Evolutionary conservation across 1,140 invertebrate species (phyloP).

Genomic region (Heliconius melpomene): DNA sequence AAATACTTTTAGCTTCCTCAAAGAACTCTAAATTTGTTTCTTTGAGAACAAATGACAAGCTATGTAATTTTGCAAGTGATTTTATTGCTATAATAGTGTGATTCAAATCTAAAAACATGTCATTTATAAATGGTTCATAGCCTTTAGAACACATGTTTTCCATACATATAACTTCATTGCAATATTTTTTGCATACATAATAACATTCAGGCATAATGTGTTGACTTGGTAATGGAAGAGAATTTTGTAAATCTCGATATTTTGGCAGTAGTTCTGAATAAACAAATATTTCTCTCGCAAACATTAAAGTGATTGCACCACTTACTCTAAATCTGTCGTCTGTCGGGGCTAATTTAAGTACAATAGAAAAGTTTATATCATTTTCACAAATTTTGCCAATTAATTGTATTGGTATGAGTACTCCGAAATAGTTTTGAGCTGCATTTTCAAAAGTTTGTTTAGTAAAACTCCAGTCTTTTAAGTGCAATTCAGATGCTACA

Average conservation of each 20-base stretch:
- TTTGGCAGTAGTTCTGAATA: constrained; percentile 55
- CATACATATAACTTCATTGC: constrained; percentile 64
- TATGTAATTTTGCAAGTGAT: constrained; percentile 64
- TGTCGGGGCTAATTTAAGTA: constrained; percentile 69
- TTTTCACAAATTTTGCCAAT: constrained; percentile 42
- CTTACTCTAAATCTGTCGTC: constrained; percentile 69
- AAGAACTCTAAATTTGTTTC: constrained; percentile 46
- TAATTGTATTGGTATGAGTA: constrained; percentile 60
- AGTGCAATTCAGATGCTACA: constrained; percentile 39
- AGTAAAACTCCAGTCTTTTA: constrained; percentile 48
- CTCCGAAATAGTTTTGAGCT: constrained; percentile 72
- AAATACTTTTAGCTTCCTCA: constrained; percentile 50
- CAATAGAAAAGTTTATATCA: constrained; percentile 47
- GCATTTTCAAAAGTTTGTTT: constrained; percentile 54
- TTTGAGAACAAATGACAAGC: constrained; percentile 63
- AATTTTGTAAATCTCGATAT: constrained; percentile 49
- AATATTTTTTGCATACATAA: constrained; percentile 57
- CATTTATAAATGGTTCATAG: constrained; percentile 55
- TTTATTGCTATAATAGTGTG: constrained; percentile 57
- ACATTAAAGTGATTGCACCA: constrained; percentile 67
- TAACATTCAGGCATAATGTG: constrained; percentile 61
- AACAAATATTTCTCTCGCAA: constrained; percentile 65
- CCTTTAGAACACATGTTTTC: constrained; percentile 62
- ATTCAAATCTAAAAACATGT: constrained; percentile 58
- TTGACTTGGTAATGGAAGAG: constrained; percentile 21